Evolutionary conservation across 2,797 vertebrate genomes (phyloP), one percentile per base, ranked within the genome.

Genomic region (Microtus californicus): DNA sequence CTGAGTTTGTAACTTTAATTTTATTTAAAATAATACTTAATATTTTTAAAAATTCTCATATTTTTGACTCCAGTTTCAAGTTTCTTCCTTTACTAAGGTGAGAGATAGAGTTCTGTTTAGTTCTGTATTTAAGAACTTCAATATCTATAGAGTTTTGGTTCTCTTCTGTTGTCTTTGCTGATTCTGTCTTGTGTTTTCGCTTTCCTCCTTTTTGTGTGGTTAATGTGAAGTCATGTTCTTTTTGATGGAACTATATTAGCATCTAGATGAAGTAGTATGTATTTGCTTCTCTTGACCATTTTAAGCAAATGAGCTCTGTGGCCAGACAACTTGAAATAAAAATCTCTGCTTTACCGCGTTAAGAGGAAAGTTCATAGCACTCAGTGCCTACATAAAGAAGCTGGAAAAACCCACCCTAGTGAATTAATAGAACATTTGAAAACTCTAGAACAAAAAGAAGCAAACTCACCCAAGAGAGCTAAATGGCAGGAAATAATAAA

Each of bases 251-350:
- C 87, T 51, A 51, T 21, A 63, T 87, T 95, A 63, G 56, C 17
- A 8, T 94, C 54, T 71, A 69, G 5, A 69, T 85, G 56, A 95
- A 82, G 25, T 37, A 51, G 67, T 71, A 27, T 69, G 2, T 1
- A 10, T 96, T 95, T 87, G 0, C 19, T 93, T 96, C 51, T 87
- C 77, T 90, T 3, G 29, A 71, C 67, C 37, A 73, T 85, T n/a
- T 37, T 56, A 89, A 21, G 9, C 27, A 88, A 43, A 54, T 2
- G 48, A 34, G 40, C 1, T 74, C 34, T 81, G 86, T 10, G 78
- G 6, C 77, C 54, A 21, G 23, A 54, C 6, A 11, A 31, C 65
- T 88, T 88, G 43, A 90, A 83, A 63, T 54, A 79, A 76, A 93
- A 82, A 45, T 69, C 12, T 87, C 23, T 69, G 12, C 73, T 87